These are phyloP conservation scores for Pongo pygmaeus DNA, from an alignment of 2,113 vertebrate species.

Conservation along the genomic window DNA sequence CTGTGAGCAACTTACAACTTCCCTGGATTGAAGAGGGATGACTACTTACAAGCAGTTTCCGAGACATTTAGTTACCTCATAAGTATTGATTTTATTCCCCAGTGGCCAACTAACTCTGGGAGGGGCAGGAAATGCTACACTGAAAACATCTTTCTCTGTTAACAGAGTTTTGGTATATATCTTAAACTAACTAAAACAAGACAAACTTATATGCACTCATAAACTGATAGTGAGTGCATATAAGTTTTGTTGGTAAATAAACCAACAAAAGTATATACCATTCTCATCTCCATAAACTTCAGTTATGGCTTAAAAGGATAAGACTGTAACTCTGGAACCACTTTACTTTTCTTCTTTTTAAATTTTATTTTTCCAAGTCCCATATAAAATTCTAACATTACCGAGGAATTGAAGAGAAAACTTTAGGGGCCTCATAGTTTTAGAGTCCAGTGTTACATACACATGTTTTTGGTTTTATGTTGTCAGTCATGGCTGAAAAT, in stretches of 20 bases:
- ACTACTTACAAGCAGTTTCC: slow-evolving; percentile 18
- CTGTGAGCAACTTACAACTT: slow-evolving; percentile 35
- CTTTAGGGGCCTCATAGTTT: not conserved
- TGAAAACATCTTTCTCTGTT: slow-evolving; percentile 18
- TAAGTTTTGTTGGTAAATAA: not conserved
- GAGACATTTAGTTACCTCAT: slow-evolving; percentile 21
- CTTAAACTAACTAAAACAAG: not conserved
- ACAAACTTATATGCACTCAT: not conserved
- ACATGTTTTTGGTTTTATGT: slow-evolving; percentile 23
- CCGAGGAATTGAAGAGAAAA: slow-evolving; percentile 29
- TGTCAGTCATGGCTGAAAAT: slow-evolving; percentile 23
- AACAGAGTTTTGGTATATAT: slow-evolving; percentile 31
- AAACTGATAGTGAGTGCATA: not conserved
- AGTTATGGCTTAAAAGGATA: not conserved
- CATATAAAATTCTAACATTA: slow-evolving; percentile 35
- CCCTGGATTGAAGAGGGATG: not conserved
- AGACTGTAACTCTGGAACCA: slow-evolving; percentile 14
- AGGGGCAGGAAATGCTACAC: slow-evolving; percentile 34
- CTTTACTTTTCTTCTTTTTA: not conserved
- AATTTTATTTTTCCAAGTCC: not conserved
- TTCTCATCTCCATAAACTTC: not conserved
- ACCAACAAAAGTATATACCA: not conserved
- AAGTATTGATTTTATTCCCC: slow-evolving; percentile 46
- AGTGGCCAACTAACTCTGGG: slow-evolving; percentile 17
- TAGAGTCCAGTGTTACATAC: not conserved